Evolutionary conservation across 2,797 vertebrate genomes (phyloP), one percentile per base, ranked within the genome.

Genomic region (Lepidocolaptes lacrymiger): DNA sequence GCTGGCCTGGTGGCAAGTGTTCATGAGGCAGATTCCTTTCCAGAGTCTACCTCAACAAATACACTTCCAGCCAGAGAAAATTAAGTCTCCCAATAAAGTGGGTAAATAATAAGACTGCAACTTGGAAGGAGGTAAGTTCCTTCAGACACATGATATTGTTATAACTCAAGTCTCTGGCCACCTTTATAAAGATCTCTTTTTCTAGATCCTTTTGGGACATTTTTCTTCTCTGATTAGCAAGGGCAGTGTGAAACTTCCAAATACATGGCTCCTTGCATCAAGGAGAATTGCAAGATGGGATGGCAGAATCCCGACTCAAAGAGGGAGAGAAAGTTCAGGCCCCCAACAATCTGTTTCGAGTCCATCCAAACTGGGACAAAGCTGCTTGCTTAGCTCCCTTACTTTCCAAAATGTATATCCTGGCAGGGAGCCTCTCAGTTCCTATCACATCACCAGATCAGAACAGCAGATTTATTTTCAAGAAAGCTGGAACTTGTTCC

Each of bases 31-130:
- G 63, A 93, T 77, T 91, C 81, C 77, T 72, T 80, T 94, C 91
- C 91, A 96, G 86, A 88, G 22, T 93, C 91, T 82, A 94, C 90
- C 88, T 93, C 93, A 95, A 95, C 68, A 96, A 94, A 95, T 80
- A 91, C 28, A 23, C 20, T 85, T 91, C 58, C n/a, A 91, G 69
- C 74, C 80, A 95, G 89, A 93, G 71, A 94, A 95, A 96, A 88
- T 93, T 49, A 95, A 37, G 56, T 76, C 74, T 94, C 83, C 77
- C 61, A 91, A 18, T 72, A 92, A 86, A 91, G 58, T 52, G 61
- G 81, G 72, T 75, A 91, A 94, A 96, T 89, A 94, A 91, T 58
- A 91, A 52, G 91, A 85, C 41, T 90, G 44, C 49, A 94, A 18
- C 64, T 94, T 94, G 88, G 90, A 96, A 95, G 30, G 43, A 80